A percentile compares a stretch with the other conserved stretches of the same genome.
Conservation (phyloP, 2,113 vertebrate species). For the Rana temporaria region DNA sequence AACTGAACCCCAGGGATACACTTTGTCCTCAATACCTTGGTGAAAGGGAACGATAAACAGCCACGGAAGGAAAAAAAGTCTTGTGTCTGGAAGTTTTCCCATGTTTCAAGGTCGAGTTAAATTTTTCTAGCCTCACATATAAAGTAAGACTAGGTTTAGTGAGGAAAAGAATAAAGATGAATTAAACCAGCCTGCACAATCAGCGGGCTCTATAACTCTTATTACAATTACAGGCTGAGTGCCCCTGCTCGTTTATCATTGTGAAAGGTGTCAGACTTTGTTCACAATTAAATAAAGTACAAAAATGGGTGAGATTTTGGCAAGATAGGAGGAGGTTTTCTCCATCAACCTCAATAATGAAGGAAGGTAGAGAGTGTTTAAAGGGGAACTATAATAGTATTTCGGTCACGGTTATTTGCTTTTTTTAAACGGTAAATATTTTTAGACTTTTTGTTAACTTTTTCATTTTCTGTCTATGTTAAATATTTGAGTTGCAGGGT, state of each 20-base stretch:
- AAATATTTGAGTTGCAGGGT: no score
- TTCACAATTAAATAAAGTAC: conserved; percentile 53
- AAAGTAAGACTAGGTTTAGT: conserved; percentile 1
- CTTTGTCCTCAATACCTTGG: conserved; percentile 41
- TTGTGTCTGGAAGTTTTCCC: not conserved
- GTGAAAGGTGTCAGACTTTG: conserved; percentile 42
- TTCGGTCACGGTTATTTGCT: no score
- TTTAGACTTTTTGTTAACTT: no score
- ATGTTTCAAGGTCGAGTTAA: conserved; percentile 37
- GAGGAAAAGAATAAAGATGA: conserved; percentile 4
- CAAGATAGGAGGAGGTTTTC: no score
- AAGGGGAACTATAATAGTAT: no score
- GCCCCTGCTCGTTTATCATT: conserved; percentile 37
- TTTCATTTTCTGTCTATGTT: no score
- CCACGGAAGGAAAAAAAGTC: conserved; percentile 5
- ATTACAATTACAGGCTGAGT: conserved; percentile 52
- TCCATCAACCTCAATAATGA: no score
- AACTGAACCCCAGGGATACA: conserved; percentile 44
- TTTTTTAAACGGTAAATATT: no score
- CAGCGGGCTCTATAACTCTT: conserved; percentile 35
- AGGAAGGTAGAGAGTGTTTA: no score
- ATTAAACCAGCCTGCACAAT: conserved; percentile 44
- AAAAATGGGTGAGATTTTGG: not conserved
- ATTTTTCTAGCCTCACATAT: conserved; percentile 29
- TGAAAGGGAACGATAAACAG: conserved; percentile 37